Percentiles rank a stretch among this genome's conserved stretches.
phyloP scores from a whole-genome alignment of 2,113 vertebrate species.

The Poeciliopsis occidentalis region DNA sequence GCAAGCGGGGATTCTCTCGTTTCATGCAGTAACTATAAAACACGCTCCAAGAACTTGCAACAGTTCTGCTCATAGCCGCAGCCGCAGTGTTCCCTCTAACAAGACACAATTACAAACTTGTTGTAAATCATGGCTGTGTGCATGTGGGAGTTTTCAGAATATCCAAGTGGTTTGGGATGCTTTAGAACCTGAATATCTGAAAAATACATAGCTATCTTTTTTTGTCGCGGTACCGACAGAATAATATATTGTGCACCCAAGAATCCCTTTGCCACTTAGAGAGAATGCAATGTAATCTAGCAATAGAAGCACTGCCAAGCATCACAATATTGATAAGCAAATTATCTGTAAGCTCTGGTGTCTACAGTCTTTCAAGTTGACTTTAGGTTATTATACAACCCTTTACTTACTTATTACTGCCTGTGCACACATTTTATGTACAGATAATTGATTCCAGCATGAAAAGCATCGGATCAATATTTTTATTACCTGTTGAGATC shows the following conservation, averaged over 20 bases:
- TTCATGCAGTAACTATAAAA: constrained; percentile 75
- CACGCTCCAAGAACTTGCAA: constrained; percentile 54
- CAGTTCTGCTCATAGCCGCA: constrained; percentile 44
- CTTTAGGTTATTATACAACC: constrained; percentile 53
- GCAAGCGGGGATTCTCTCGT: constrained; percentile 56
- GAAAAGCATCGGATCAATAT: constrained; percentile 65
- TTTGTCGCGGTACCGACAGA: constrained; percentile 36
- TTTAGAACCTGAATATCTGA: constrained; percentile 48
- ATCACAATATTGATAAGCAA: constrained; percentile 7
- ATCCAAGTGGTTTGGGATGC: constrained; percentile 49
- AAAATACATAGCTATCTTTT: constrained; percentile 22
- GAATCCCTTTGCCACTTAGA: constrained; percentile 33
- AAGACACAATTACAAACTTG: constrained; percentile 69
- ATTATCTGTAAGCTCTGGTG: constrained; percentile 9
- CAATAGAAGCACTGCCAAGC: constrained; percentile 13
- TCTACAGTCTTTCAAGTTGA: constrained; percentile 3
- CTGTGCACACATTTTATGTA: constrained; percentile 33
- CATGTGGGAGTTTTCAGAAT: constrained; percentile 52
- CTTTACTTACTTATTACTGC: constrained; percentile 42
- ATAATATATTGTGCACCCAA: constrained; percentile 24
- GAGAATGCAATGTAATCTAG: constrained; percentile 20
- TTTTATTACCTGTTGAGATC: constrained; percentile 62
- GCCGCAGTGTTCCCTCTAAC: constrained; percentile 54
- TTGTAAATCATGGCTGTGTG: constrained; percentile 59
- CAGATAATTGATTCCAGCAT: constrained; percentile 64